Percentiles rank a stretch among this genome's conserved stretches.
Conservation (phyloP, 2,113 vertebrate genomes). For the Candoia aspera region DNA sequence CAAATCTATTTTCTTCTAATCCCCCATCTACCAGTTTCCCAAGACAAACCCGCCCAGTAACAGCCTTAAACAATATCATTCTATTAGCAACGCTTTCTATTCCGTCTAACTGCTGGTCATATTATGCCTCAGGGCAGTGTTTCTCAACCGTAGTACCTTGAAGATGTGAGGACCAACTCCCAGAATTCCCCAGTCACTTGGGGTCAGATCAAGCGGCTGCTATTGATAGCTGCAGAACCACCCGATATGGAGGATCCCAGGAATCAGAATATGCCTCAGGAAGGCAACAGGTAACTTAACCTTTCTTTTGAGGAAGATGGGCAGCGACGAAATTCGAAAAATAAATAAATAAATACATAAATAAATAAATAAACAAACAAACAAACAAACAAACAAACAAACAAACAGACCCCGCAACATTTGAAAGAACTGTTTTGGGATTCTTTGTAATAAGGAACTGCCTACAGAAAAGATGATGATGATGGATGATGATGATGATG, state of each 20-base stretch:
- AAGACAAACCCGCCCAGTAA: slow-evolving; percentile 39
- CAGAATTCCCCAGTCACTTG: accelerated
- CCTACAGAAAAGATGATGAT: neutral
- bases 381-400: neutral
- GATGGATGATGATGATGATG: too few species aligned
- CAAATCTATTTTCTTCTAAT: slow-evolving; percentile 30
- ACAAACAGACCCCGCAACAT: slow-evolving; percentile 8
- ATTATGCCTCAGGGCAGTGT: neutral
- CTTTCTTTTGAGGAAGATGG: too few species aligned
- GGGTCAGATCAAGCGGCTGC: slow-evolving; percentile 43
- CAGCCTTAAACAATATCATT: slow-evolving; percentile 53
- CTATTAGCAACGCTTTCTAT: slow-evolving; percentile 45
- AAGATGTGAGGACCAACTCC: neutral
- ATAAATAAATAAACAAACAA: neutral
- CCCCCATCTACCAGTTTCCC: slow-evolving; percentile 21
- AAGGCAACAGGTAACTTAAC: neutral
- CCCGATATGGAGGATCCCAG: neutral
- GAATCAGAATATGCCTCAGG: neutral
- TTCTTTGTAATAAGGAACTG: neutral
- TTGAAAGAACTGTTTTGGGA: slow-evolving; percentile 1
- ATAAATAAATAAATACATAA: too few species aligned
- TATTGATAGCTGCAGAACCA: slow-evolving; percentile 16
- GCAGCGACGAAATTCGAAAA: too few species aligned
- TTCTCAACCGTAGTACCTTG: neutral
- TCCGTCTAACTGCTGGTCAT: neutral